These are phyloP conservation scores for Caenorhabditis becei DNA, from an alignment of 2,888 invertebrate genomes.

Conservation along the genomic window DNA sequence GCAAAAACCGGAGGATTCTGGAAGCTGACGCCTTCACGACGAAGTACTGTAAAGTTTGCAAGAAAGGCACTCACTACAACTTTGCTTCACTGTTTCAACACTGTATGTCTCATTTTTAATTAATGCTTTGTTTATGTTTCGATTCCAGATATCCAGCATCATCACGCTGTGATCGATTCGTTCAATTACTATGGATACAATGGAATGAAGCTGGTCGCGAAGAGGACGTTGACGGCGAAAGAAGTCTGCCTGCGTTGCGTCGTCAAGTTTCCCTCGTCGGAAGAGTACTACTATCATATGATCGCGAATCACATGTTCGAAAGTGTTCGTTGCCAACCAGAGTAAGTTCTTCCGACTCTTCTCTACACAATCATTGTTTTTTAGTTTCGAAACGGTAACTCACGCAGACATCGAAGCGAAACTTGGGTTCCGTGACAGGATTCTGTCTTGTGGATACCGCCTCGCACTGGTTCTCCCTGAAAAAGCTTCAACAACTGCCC, in stretches of 20 bases:
- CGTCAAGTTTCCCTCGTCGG: neutral
- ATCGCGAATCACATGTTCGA: constrained; percentile 31
- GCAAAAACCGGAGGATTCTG: constrained; percentile 1
- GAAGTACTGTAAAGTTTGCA: constrained; percentile 50
- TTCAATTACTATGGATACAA: constrained; percentile 39
- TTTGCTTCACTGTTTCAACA: constrained; percentile 37
- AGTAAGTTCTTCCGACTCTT: constrained; percentile 33
- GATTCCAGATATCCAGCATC: constrained; percentile 34
- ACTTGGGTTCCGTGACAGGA: constrained; percentile 37
- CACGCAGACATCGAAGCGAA: constrained; percentile 40
- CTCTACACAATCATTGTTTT: neutral
- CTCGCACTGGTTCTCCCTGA: constrained; percentile 10
- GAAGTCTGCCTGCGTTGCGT: constrained; percentile 35
- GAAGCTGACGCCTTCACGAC: neutral
- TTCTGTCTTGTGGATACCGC: constrained; percentile 32
- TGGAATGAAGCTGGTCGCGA: constrained; percentile 23
- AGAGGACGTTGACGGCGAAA: constrained; percentile 22
- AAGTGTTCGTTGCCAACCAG: constrained; percentile 39
- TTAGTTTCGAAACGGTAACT: constrained; percentile 37
- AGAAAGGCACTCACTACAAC: constrained; percentile 32
- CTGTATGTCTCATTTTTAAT: constrained; percentile 26
- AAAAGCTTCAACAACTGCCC: neutral
- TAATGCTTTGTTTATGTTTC: neutral
- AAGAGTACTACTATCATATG: constrained; percentile 51
- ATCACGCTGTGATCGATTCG: constrained; percentile 17